Evolutionary conservation across 2,113 vertebrate species (phyloP).

Genomic region (Pterocles burchelli): DNA sequence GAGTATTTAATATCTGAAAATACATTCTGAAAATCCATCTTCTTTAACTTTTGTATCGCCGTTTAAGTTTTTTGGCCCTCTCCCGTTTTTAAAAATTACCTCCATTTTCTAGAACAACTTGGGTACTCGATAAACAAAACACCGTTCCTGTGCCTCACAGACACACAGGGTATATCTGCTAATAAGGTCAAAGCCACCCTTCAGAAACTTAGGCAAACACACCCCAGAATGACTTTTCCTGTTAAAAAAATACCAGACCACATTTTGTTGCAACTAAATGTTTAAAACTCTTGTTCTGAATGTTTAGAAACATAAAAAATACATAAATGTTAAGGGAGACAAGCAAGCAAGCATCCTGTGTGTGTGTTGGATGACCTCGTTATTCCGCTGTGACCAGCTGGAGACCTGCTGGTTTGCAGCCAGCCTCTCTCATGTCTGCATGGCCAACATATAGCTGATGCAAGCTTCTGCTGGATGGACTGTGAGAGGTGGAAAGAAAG

Average conservation of each 20-base stretch:
- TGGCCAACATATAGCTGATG: background rate
- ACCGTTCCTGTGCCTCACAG: background rate
- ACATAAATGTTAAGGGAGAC: constrained; percentile 42
- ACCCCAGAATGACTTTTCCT: background rate
- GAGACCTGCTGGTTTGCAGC: background rate
- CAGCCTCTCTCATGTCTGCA: background rate
- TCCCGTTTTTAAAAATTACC: background rate
- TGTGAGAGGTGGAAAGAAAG: background rate
- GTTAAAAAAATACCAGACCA: background rate
- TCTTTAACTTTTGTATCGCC: background rate
- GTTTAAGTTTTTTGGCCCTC: background rate
- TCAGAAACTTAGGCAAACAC: background rate
- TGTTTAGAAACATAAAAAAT: constrained; percentile 55
- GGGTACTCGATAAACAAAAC: background rate
- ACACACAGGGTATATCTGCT: background rate
- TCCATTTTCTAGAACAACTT: background rate
- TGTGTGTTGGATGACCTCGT: constrained; percentile 3
- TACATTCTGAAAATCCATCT: background rate
- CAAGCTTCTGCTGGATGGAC: background rate
- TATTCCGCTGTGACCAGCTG: constrained; percentile 6
- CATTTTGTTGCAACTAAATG: constrained; percentile 9
- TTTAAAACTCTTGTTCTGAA: constrained; percentile 43
- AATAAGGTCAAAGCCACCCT: background rate
- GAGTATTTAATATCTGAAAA: background rate
- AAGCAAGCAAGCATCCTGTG: background rate